These are phyloP conservation scores for Parnassius orleans DNA, from an alignment of 2,888 invertebrate genomes.

Conservation along the genomic window DNA sequence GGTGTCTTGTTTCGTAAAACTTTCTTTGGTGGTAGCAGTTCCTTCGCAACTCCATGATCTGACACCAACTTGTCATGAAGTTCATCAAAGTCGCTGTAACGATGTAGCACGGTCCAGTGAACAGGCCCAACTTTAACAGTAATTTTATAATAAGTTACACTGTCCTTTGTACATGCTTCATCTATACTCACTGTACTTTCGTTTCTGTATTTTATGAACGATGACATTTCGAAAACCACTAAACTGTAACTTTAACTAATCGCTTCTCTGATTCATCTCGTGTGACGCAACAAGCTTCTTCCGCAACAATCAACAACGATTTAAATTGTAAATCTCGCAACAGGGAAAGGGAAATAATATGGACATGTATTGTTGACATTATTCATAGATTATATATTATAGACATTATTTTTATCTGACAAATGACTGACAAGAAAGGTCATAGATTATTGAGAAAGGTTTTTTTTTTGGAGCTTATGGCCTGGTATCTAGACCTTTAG, in stretches of 20 bases:
- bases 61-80: conserved; percentile 91
- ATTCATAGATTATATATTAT: no score
- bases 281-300: conserved; percentile 21
- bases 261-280: conserved; percentile 16
- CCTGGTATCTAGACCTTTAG: no score
- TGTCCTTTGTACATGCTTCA: conserved; percentile 82
- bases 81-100: conserved; percentile 95
- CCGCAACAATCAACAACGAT: conserved; percentile 10
- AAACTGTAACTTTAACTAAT: conserved; percentile 4
- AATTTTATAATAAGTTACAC: conserved; percentile 87
- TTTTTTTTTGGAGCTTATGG: no score
- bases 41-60: conserved; percentile 91
- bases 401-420: conserved; percentile 17
- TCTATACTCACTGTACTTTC: conserved; percentile 85
- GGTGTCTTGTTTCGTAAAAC: conserved; percentile 94
- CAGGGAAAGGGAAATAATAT: conserved; percentile 2
- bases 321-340: conserved; percentile 14
- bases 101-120: conserved; percentile 91
- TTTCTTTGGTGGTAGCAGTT: conserved; percentile 95
- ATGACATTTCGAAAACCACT: conserved; percentile 82
- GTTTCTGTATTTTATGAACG: conserved; percentile 85
- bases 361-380: conserved; percentile 12
- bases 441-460: no score
- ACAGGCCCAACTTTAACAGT: conserved; percentile 85
- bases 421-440: conserved; percentile 6